Base-by-base conservation (phyloP, 2,113 vertebrate species). In the Tachuris rubrigastra region DNA sequence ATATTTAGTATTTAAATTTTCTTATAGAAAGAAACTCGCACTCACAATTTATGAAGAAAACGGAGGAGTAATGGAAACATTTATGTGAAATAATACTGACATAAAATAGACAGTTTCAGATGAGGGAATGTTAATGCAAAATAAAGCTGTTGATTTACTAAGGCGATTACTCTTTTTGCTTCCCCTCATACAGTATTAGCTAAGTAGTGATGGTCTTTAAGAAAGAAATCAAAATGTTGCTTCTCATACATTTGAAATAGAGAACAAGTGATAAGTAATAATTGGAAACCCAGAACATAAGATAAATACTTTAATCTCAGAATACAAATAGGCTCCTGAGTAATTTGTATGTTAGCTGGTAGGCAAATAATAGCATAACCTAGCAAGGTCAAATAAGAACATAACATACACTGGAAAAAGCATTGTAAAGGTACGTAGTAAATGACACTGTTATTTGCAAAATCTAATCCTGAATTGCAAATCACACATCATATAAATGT, bases 271-370 rank as follows among this genome's bases (percentile, higher is more conserved):
- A 77, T 55, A 41, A 62, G 35, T 80, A 69, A 81, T 63, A 46
- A 58, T 11, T 85, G 18, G 24, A 93, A 95, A 87, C 33, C 16
- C 62, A 84, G 83, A 94, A 28, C 4, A 65, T 20, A 66, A 92
- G 74, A 88, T n/a, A 94, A 69, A 56, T 47, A 56, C 13, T 77
- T 89, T 87, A 30, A 77, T 93, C 92, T 92, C n/a, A 68, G 76
- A 49, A 81, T 52, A 65, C 1, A 3, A 73, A 79, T 12, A 71
- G 63, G 11, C 85, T 81, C 35, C 53, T 60, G 39, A 46, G 16
- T 35, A 92, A 47, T 85, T 89, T 16, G 3, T 76, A n/a, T 59
- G 6, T 62, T 35, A 76, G 52, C 8, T 56, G 10, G 7, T 41
- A 93, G 59, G 47, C 37, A 93, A 89, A 90, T 74, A 89, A 63